Percentiles rank a stretch among this genome's conserved stretches.
phyloP scores from a whole-genome alignment of 2,888 invertebrate species.

The Malachius bipustulatus region DNA sequence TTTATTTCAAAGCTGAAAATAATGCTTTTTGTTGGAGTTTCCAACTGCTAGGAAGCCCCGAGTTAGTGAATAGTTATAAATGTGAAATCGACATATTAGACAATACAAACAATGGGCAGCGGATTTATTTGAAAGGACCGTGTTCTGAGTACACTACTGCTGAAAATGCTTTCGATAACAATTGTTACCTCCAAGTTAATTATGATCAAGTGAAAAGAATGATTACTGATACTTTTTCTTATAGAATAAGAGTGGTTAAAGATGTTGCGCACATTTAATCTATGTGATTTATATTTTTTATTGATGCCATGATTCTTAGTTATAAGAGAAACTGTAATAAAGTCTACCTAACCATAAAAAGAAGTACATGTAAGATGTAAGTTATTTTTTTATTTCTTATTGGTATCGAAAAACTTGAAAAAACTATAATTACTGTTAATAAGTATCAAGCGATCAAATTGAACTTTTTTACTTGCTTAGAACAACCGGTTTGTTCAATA shows the following conservation, averaged over 20 bases:
- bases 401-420: no score
- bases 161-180: constrained; percentile 14
- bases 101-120: constrained; percentile 18
- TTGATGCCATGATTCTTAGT: no score
- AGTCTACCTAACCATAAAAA: no score
- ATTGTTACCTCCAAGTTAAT: constrained; percentile 7
- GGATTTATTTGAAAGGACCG: constrained; percentile 19
- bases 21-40: constrained; percentile 23
- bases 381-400: no score
- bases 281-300: no score
- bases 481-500: no score
- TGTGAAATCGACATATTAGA: constrained; percentile 30
- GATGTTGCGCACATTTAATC: no score
- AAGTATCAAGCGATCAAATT: no score
- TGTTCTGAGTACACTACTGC: constrained; percentile 17
- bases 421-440: no score
- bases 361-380: no score
- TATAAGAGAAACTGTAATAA: no score
- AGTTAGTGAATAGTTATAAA: constrained; percentile 23
- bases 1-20: constrained; percentile 22
- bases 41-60: constrained; percentile 26
- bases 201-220: constrained; percentile 11
- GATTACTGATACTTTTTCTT: constrained; percentile 10
- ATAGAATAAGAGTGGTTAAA: constrained; percentile 3
- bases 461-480: no score